These are phyloP conservation scores for Rhinoraja longicauda DNA, from an alignment of 2,797 vertebrate species.

Conservation along the genomic window DNA sequence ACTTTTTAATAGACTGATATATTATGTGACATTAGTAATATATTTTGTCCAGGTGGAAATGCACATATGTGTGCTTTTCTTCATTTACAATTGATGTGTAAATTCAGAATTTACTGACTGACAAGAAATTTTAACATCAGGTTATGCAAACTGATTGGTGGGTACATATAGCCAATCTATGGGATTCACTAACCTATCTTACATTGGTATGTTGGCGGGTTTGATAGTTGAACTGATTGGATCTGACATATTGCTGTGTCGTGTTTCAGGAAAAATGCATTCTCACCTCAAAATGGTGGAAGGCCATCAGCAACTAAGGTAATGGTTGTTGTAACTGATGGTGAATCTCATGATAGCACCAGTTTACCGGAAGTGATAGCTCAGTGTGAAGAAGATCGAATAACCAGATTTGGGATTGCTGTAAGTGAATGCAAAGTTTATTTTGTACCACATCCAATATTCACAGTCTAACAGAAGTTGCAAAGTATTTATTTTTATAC, in stretches of 20 bases:
- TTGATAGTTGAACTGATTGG: neutral
- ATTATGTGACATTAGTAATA: neutral
- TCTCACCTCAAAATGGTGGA: constrained; percentile 57
- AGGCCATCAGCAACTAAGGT: constrained; percentile 74
- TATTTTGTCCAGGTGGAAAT: neutral
- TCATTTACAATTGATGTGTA: neutral
- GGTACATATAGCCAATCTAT: neutral
- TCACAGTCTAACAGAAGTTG: neutral
- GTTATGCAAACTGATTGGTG: neutral
- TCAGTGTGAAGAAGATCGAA: constrained; percentile 67
- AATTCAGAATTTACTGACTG: neutral
- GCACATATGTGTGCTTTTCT: neutral
- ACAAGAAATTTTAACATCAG: neutral
- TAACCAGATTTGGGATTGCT: constrained; percentile 84
- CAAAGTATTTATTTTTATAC: neutral
- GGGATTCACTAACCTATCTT: neutral
- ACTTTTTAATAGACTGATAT: neutral
- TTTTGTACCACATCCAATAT: neutral
- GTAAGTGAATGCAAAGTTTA: constrained; percentile 61
- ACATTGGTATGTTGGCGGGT: neutral
- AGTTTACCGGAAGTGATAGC: constrained; percentile 56
- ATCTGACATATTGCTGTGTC: neutral
- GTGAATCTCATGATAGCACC: constrained; percentile 75
- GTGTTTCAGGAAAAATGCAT: constrained; percentile 51
- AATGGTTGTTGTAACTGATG: constrained; percentile 87